A percentile compares a stretch with the other conserved stretches of the same genome.
phyloP scores from a whole-genome alignment of 2,888 invertebrate genomes.

The Sthenelais limicola region DNA sequence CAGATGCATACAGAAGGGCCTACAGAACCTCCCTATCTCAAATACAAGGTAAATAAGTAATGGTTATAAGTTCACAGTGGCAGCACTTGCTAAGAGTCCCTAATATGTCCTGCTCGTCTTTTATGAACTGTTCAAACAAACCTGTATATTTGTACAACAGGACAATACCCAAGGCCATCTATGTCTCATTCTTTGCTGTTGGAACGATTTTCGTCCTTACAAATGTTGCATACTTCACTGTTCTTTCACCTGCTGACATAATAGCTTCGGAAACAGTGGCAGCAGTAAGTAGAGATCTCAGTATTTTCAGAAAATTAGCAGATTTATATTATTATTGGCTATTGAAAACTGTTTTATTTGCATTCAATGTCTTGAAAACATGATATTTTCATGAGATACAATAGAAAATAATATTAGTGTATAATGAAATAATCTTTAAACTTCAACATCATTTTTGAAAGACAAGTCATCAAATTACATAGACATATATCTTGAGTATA shows the following conservation, averaged over 20 bases:
- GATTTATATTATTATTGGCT: background rate
- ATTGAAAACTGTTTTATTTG: background rate
- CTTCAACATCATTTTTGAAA: too few species aligned
- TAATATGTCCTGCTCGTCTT: too few species aligned
- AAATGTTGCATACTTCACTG: slow-evolving; percentile 13
- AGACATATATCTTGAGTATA: too few species aligned
- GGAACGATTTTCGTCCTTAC: slow-evolving; percentile 3
- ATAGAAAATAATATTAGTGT: background rate
- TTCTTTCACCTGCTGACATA: background rate
- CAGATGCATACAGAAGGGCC: too few species aligned
- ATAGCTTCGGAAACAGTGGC: slow-evolving; percentile 6
- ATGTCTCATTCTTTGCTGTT: background rate
- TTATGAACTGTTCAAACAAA: too few species aligned
- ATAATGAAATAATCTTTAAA: background rate
- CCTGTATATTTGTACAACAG: too few species aligned
- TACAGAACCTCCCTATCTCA: too few species aligned
- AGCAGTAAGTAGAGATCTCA: background rate
- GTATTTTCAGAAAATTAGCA: background rate
- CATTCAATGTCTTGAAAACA: background rate
- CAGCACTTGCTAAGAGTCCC: too few species aligned
- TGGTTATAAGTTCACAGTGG: too few species aligned
- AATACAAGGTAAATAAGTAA: too few species aligned
- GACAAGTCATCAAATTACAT: too few species aligned
- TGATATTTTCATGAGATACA: background rate
- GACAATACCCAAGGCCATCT: background rate